Evolutionary conservation across 2,888 invertebrate species (phyloP).

Genomic region (Acanthoscelides obtectus): DNA sequence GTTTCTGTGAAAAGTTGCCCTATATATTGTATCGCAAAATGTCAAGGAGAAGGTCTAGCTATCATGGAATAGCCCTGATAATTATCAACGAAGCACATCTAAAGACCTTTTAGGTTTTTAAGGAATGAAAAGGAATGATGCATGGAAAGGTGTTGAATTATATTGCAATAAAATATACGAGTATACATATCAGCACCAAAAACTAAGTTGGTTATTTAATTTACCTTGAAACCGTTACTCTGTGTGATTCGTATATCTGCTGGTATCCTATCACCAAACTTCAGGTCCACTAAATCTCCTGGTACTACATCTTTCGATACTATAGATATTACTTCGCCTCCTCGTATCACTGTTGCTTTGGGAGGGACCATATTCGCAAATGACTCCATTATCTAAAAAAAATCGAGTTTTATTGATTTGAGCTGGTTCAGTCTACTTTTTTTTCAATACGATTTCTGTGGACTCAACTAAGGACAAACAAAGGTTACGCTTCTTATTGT

Average conservation of each 20-base stretch:
- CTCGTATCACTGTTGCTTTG: slow-evolving; percentile 67
- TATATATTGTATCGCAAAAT: too few species aligned
- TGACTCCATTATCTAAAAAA: slow-evolving; percentile 71
- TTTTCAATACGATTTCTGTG: too few species aligned
- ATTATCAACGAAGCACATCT: too few species aligned
- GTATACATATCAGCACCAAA: background rate
- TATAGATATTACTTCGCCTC: slow-evolving; percentile 58
- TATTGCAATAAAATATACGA: too few species aligned
- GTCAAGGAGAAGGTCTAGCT: too few species aligned
- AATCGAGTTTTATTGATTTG: background rate
- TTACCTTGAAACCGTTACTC: slow-evolving; percentile 43
- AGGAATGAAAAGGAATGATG: too few species aligned
- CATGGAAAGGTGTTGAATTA: too few species aligned
- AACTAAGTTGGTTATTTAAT: background rate
- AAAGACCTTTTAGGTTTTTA: too few species aligned
- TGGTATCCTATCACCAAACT: slow-evolving; percentile 83
- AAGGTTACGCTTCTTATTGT: too few species aligned
- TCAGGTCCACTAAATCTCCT: slow-evolving; percentile 82
- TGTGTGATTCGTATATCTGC: slow-evolving; percentile 78
- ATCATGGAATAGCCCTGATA: too few species aligned
- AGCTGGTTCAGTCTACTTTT: background rate
- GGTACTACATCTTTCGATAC: slow-evolving; percentile 67
- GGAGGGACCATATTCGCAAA: slow-evolving; percentile 80
- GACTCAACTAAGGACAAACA: too few species aligned
- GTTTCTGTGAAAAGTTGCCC: too few species aligned